Percentiles rank a stretch among this genome's conserved stretches.
Evolutionary conservation across 1,140 invertebrate species (phyloP).

Genomic region (Callitettix versicolor): DNA sequence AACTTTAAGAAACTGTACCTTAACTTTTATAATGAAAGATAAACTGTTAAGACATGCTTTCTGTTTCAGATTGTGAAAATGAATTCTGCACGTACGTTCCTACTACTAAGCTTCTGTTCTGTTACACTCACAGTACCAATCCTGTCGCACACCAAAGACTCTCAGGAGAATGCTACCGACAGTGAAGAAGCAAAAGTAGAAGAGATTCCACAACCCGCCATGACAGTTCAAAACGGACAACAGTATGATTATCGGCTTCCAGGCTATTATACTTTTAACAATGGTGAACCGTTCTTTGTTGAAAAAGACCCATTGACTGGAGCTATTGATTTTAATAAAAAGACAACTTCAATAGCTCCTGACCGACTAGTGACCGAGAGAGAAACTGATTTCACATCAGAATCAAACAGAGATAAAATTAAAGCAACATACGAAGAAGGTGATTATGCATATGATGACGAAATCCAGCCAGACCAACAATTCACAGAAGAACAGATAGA

Average conservation of each 20-base stretch:
- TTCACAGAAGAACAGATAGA: conserved; percentile 34
- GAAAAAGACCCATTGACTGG: conserved; percentile 57
- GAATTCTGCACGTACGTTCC: no score
- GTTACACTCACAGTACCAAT: no score
- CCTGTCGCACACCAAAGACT: no score
- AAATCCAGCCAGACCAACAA: conserved; percentile 20
- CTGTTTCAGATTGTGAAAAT: no score
- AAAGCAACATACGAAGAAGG: conserved; percentile 3
- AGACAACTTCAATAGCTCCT: conserved; percentile 21
- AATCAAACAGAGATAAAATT: conserved; percentile 15
- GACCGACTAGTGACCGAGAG: not conserved
- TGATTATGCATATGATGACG: conserved; percentile 23
- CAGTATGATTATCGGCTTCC: conserved; percentile 17
- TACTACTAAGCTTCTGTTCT: no score
- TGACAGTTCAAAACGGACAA: conserved; percentile 20
- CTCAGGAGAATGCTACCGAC: not conserved
- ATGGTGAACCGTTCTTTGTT: conserved; percentile 56
- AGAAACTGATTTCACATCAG: conserved; percentile 3
- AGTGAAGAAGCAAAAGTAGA: conserved; percentile 17
- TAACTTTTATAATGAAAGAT: no score
- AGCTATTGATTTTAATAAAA: conserved; percentile 28
- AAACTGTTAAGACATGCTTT: no score
- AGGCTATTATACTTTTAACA: conserved; percentile 43
- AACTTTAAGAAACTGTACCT: no score
- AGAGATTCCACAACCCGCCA: conserved; percentile 20